Conservation (phyloP, 1,140 invertebrate genomes). For the Ips nitidus region DNA sequence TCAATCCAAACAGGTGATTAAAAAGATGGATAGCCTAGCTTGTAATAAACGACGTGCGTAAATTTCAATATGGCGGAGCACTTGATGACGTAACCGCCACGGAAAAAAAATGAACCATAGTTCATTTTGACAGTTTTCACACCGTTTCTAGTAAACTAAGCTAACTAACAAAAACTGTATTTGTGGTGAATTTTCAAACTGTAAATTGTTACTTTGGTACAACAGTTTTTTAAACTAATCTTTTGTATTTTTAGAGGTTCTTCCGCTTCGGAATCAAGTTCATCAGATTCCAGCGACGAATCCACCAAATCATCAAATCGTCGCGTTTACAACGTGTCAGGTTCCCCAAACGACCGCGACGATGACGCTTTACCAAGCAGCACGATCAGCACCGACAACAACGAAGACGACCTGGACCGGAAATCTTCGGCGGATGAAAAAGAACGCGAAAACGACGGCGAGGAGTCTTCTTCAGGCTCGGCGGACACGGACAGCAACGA, state of each 20-base stretch:
- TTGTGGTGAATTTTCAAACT: too few relatives aligned
- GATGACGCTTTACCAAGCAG: conserved; percentile 49
- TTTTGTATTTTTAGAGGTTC: conserved; percentile 47
- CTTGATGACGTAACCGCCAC: too few relatives aligned
- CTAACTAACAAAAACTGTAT: too few relatives aligned
- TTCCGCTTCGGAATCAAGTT: conserved; percentile 54
- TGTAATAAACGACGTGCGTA: too few relatives aligned
- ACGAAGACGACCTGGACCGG: conserved; percentile 43
- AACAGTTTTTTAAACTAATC: too few relatives aligned
- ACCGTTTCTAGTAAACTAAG: too few relatives aligned
- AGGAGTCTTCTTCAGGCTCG: conserved; percentile 56
- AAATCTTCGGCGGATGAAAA: conserved; percentile 51
- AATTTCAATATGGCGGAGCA: too few relatives aligned
- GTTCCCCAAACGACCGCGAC: conserved; percentile 36
- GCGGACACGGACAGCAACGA: conserved; percentile 66
- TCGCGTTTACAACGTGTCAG: conserved; percentile 47
- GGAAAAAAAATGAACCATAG: too few relatives aligned
- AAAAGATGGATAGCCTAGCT: too few relatives aligned
- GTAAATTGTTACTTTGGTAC: too few relatives aligned
- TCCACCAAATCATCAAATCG: conserved; percentile 40
- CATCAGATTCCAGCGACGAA: conserved; percentile 52
- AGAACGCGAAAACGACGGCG: conserved; percentile 56
- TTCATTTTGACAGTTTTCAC: too few relatives aligned
- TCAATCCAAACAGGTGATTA: too few relatives aligned
- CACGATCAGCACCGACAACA: conserved; percentile 45